A percentile compares a stretch with the other conserved stretches of the same genome.
Conservation (phyloP, 1,140 invertebrate genomes). For the Aphaenogaster ashmeadi region DNA sequence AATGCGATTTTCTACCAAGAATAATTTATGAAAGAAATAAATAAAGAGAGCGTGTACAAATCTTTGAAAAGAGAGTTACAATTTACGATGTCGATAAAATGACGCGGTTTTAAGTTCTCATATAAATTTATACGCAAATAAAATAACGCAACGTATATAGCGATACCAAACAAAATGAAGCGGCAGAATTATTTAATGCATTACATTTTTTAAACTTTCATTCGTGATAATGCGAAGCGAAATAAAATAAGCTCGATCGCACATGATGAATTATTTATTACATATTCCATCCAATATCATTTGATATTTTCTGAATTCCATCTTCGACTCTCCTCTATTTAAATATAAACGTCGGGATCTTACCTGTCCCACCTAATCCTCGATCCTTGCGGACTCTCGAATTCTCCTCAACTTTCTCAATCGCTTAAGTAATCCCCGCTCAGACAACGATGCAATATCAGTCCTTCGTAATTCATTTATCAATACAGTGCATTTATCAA, state of each 20-base stretch:
- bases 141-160: background rate
- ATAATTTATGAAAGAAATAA: background rate
- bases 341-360: conserved; percentile 28
- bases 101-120: background rate
- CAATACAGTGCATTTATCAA: background rate
- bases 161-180: background rate
- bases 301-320: background rate
- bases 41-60: background rate
- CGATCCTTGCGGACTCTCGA: background rate
- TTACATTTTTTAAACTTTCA: background rate
- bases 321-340: background rate
- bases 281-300: background rate
- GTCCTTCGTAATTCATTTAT: conserved; percentile 27
- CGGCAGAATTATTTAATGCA: background rate
- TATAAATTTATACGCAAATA: background rate
- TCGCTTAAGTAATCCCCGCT: conserved; percentile 3
- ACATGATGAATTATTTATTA: background rate
- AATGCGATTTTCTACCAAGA: background rate
- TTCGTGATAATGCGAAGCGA: background rate
- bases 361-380: conserved; percentile 4
- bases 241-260: background rate
- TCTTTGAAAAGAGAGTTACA: background rate
- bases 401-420: conserved; percentile 28
- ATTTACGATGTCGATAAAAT: background rate
- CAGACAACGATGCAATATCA: background rate